phyloP scores from a whole-genome alignment of 2,888 invertebrate species.

The Noctua fimbriata region DNA sequence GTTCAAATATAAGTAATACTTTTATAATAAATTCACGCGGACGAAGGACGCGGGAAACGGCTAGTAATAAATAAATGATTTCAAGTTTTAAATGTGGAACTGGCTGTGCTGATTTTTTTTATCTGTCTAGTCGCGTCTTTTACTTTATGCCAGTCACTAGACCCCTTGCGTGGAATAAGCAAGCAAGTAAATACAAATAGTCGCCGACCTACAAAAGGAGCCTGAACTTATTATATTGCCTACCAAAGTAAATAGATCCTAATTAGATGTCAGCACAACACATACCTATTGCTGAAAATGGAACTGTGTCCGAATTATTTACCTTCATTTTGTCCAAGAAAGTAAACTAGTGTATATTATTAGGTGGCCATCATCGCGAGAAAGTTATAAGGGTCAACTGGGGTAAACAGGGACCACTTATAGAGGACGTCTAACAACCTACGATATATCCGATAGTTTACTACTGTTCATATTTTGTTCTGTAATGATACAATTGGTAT shows the following conservation, averaged over 20 bases:
- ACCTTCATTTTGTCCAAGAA: slow-evolving; percentile 45
- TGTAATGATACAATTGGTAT: slow-evolving; percentile 47
- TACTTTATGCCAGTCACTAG: not conserved
- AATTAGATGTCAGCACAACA: slow-evolving; percentile 45
- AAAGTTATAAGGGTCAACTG: slow-evolving; percentile 64
- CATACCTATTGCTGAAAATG: slow-evolving; percentile 44
- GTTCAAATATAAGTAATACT: no score
- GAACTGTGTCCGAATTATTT: slow-evolving; percentile 44
- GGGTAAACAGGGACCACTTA: slow-evolving; percentile 53
- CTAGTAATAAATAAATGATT: slow-evolving; percentile 30
- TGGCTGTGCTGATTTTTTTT: not conserved
- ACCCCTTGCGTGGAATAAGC: not conserved
- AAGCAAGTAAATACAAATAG: not conserved
- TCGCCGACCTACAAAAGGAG: not conserved
- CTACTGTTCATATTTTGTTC: slow-evolving; percentile 52
- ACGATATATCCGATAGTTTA: slow-evolving; percentile 58
- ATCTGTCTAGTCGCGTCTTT: not conserved
- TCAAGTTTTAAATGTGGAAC: not conserved
- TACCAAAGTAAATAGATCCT: slow-evolving; percentile 33
- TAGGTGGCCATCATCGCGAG: slow-evolving; percentile 45
- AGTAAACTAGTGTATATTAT: slow-evolving; percentile 52
- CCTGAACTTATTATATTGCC: slow-evolving; percentile 32
- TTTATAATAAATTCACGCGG: no score
- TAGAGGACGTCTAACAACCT: slow-evolving; percentile 44
- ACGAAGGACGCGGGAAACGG: no score